Evolutionary conservation across 2,888 invertebrate genomes (phyloP).

Genomic region (Drepanosiphum platanoidis): DNA sequence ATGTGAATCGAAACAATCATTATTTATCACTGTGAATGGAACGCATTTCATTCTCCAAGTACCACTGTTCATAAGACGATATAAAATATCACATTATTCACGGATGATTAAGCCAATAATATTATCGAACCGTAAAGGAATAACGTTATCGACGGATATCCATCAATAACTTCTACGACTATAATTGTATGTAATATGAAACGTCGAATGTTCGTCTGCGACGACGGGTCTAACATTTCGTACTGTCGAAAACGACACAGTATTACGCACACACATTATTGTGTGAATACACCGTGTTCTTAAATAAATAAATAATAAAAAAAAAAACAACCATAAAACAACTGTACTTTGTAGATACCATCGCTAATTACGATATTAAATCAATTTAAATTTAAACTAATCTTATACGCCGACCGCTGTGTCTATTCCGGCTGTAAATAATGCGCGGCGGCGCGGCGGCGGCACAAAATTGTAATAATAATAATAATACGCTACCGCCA

Average conservation of each 20-base stretch:
- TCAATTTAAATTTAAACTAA: neutral
- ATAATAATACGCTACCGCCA: too few species aligned
- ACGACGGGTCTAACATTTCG: too few species aligned
- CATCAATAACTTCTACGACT: neutral
- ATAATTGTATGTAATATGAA: neutral
- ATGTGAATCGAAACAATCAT: too few species aligned
- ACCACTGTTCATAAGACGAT: too few species aligned
- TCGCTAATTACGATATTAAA: neutral
- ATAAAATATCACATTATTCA: constrained; percentile 1
- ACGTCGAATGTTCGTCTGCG: neutral
- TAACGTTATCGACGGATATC: constrained; percentile 15
- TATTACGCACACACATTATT: too few species aligned
- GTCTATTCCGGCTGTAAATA: neutral
- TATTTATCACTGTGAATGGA: too few species aligned
- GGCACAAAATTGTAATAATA: too few species aligned
- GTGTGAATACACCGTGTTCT: too few species aligned
- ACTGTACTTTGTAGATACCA: too few species aligned
- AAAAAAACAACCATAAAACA: too few species aligned
- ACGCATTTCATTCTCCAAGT: neutral
- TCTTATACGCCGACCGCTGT: neutral
- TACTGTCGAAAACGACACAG: too few species aligned
- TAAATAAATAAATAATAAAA: too few species aligned
- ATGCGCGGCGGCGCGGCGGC: neutral
- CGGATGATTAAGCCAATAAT: constrained; percentile 3
- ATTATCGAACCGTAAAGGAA: constrained; percentile 18